A percentile compares a stretch with the other conserved stretches of the same genome.
phyloP scores from a whole-genome alignment of 2,113 vertebrate genomes.

The Dipodomys merriami region DNA sequence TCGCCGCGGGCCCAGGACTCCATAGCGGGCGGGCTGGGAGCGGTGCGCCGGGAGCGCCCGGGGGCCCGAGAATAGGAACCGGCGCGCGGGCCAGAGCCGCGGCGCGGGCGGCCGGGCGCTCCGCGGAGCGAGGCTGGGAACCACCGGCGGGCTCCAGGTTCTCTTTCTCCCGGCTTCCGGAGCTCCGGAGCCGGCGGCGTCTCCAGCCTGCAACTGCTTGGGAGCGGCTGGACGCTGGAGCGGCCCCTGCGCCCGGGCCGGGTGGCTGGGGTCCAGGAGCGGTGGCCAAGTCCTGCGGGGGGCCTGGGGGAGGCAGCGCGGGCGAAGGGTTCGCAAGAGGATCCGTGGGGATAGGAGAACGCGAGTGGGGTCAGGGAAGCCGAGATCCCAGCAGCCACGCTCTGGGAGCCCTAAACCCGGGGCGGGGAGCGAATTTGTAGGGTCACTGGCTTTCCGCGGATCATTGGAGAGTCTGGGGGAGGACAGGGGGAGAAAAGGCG shows the following conservation, averaged over 20 bases:
- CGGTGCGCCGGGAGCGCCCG: not conserved
- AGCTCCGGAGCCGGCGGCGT: conserved; percentile 24
- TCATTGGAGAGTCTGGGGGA: conserved; percentile 9
- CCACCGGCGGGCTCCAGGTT: not conserved
- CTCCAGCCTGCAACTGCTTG: conserved; percentile 45
- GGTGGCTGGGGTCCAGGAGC: conserved; percentile 16
- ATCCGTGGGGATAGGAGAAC: not conserved
- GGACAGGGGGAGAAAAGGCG: not conserved
- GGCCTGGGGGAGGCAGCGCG: not conserved
- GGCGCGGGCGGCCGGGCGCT: not conserved
- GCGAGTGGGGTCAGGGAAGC: not conserved
- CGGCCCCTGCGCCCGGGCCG: not conserved
- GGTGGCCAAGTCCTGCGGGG: not conserved
- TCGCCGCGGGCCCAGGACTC: conserved; percentile 1
- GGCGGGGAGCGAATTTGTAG: not conserved
- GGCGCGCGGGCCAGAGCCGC: conserved; percentile 9
- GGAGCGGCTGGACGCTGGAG: conserved; percentile 16
- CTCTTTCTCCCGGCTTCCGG: not conserved
- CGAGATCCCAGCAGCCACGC: not conserved
- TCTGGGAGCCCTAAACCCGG: not conserved
- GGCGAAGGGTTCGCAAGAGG: not conserved
- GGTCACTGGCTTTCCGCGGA: conserved; percentile 9
- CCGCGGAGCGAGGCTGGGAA: not conserved
- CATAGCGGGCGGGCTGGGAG: conserved; percentile 43
- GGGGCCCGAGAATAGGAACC: not conserved